Evolutionary conservation across 2,888 invertebrate genomes (phyloP), one percentile per base, ranked within the genome.

Genomic region (Rhogogaster chlorosoma): DNA sequence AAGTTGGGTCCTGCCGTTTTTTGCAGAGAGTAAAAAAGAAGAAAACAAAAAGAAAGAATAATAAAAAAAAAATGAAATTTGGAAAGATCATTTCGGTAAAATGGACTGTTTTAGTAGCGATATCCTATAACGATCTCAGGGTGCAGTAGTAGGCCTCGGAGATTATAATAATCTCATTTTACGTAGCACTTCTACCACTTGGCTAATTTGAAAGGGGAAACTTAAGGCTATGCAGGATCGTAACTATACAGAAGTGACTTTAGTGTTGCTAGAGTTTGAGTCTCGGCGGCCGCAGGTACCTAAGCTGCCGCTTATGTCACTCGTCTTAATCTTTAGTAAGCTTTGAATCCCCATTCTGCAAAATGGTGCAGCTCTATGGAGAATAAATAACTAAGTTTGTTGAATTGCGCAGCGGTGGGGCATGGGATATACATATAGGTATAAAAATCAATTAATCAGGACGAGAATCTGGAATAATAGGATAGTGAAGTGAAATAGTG

Each of bases 131-230:
- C 61, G 80, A 80, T 92, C 90, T 89, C 89, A 90, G 92, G 92
- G 91, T 92, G 90, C 91, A 92, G 91, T 91, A 91, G 90, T 91
- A 91, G 90, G 92, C 90, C 91, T 90, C 90, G 89, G 89, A 90
- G 93, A 93, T 93, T 93, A 93, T 93, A 90, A 93, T 93, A 93
- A 93, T 93, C 93, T 93, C 91, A 91, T 91, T 93, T 93, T 92
- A 92, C 91, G 92, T 90, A 90, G 90, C 91, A 88, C 91, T 91
- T 91, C 90, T 88, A 90, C 53, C 87, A 89, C 90, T 89, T 90
- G 91, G 90, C 92, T 93, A 93, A 93, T 92, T 93, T 91, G 92
- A 91, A 91, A 32, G 89, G 92, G 90, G 92, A 89, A 49, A 77
- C 77, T 77, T 53, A 12, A n/a, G 77, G 49, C 18, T 53, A 53